Evolutionary conservation across 2,888 invertebrate genomes (phyloP), one percentile per base, ranked within the genome.

Genomic region (Drosophila flavopinicola): DNA sequence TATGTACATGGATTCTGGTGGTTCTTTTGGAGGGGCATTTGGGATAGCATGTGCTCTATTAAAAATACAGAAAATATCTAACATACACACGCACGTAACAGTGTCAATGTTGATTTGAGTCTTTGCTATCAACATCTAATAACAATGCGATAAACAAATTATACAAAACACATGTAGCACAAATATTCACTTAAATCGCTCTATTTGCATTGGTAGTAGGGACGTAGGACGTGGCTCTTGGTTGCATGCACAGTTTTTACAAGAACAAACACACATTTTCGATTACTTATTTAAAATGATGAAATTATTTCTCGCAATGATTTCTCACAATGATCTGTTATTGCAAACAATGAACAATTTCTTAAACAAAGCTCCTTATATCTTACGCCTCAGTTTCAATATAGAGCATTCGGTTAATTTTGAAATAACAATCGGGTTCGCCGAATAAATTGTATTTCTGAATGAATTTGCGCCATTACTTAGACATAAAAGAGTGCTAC

Each of bases 221-320:
- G 61, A n/a, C 66, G 42, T 11, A 37, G 66, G 60, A n/a, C 66
- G 37, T 64, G 68, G 53, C 45, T 32, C 44, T 71, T 56, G 66
- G 61, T 67, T 45, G 53, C 71, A 71, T 72, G 75, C 71, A 72
- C 52, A 37, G 44, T 59, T 45, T 49, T 25, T 53, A 72, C 66
- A 58, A 58, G 54, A 42, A 47, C 42, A 60, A 54, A 69, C 47
- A 71, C 32, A 60, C 66, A 64, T 39, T 65, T 52, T 56, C 11
- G 45, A 24, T 47, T 20, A 47, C 20, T 51, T 39, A 20, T 29
- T 52, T 17, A 37, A 39, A 60, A 45, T 39, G 7, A 32, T 49
- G 13, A 35, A 48, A 29, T 33, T 41, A 41, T 27, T 45, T 32
- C 33, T 23, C 27, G 47, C 44, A 54, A 54, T 24, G n/a, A 51